phyloP scores from a whole-genome alignment of 2,113 vertebrate species.

The Saguinus imperator region DNA sequence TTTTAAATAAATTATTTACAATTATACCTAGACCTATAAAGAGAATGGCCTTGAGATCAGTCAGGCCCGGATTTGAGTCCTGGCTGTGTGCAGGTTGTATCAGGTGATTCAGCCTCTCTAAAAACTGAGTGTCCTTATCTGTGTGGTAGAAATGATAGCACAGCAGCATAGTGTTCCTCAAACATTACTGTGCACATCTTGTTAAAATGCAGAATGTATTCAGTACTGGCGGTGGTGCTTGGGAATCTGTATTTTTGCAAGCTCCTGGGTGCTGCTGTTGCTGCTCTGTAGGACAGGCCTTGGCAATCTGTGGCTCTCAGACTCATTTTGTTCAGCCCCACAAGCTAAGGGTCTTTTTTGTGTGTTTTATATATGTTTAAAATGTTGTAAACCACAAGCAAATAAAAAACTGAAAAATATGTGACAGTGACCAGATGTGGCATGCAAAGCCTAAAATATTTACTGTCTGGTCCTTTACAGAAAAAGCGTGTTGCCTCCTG shows the following conservation, averaged over 20 bases:
- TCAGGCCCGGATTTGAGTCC: background rate
- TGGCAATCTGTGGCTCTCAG: too few relatives aligned
- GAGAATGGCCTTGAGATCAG: background rate
- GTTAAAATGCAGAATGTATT: background rate
- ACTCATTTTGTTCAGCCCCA: background rate
- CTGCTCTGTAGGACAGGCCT: background rate
- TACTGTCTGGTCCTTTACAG: background rate
- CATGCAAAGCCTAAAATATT: background rate
- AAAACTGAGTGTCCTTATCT: background rate
- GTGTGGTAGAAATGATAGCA: background rate
- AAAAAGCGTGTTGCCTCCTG: background rate
- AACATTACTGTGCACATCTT: background rate
- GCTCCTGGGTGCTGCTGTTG: background rate
- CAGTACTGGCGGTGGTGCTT: rapidly evolving
- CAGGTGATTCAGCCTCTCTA: background rate
- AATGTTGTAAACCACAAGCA: background rate
- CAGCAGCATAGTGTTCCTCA: background rate
- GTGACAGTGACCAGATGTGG: background rate
- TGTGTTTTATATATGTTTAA: background rate
- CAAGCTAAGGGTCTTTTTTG: background rate
- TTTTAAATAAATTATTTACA: background rate
- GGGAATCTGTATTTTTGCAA: background rate
- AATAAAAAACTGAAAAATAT: background rate
- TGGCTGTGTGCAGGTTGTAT: background rate
- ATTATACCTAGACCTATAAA: background rate